These are phyloP conservation scores for Chaitophorus viminalis DNA, from an alignment of 2,888 invertebrate species.

Conservation along the genomic window DNA sequence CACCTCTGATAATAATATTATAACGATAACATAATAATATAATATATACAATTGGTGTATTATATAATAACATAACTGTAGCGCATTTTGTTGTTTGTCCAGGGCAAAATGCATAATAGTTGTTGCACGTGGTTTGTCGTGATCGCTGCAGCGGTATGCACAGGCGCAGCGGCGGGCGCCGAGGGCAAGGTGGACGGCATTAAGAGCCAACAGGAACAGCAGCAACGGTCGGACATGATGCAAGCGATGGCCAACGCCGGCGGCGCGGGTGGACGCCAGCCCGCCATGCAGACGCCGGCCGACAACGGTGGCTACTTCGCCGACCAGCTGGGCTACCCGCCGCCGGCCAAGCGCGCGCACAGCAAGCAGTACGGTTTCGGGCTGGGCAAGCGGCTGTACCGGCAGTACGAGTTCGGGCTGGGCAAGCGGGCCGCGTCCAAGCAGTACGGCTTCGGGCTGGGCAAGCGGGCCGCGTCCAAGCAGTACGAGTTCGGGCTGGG, in stretches of 20 bases:
- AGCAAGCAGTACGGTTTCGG: conserved; percentile 53
- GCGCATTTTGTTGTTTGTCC: not conserved
- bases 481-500: conserved; percentile 73
- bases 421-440: conserved; percentile 69
- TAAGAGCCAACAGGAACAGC: conserved; percentile 34
- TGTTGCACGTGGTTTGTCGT: conserved; percentile 21
- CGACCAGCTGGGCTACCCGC: conserved; percentile 25
- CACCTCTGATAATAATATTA: no score
- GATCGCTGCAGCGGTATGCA: conserved; percentile 26
- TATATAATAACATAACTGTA: no score
- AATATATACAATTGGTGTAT: no score
- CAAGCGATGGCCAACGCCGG: conserved; percentile 15
- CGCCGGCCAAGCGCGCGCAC: conserved; percentile 46
- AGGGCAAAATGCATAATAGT: conserved; percentile 26
- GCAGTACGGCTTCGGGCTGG: conserved; percentile 72
- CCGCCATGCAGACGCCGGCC: not conserved
- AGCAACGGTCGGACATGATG: conserved; percentile 43
- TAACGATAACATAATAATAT: no score
- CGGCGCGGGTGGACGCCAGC: not conserved
- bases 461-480: conserved; percentile 67
- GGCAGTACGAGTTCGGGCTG: conserved; percentile 65
- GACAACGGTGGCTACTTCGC: conserved; percentile 12
- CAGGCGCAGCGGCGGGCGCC: not conserved
- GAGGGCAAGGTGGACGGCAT: not conserved
- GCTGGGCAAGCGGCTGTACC: conserved; percentile 63